These are phyloP conservation scores for Malurus alboscapulatus DNA, from an alignment of 2,113 vertebrate species.

Conservation along the genomic window DNA sequence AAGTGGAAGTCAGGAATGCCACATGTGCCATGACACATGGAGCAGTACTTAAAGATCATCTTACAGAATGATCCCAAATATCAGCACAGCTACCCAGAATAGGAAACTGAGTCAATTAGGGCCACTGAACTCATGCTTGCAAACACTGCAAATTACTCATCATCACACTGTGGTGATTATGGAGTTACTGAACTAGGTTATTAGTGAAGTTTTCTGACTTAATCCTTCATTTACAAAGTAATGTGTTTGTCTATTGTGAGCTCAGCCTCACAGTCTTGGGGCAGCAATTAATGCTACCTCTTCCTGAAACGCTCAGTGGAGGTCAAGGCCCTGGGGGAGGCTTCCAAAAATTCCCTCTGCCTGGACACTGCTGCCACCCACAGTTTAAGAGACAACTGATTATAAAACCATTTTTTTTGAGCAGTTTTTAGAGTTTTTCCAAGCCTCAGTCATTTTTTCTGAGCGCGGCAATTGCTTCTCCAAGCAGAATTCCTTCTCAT, in stretches of 20 bases:
- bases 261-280: neutral
- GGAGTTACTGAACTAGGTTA: conserved; percentile 23
- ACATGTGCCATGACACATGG: conserved; percentile 20
- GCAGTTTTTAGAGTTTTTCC: neutral
- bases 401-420: neutral
- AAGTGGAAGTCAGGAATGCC: conserved; percentile 32
- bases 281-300: conserved; percentile 35
- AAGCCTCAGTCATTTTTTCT: neutral
- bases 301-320: neutral
- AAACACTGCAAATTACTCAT: conserved; percentile 41
- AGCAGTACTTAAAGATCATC: conserved; percentile 22
- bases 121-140: neutral
- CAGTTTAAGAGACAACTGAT: conserved; percentile 13
- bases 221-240: conserved; percentile 52
- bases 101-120: conserved; percentile 41
- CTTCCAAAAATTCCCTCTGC: conserved; percentile 9
- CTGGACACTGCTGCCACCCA: conserved; percentile 41
- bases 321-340: neutral
- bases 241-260: conserved; percentile 9
- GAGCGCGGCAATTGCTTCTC: neutral
- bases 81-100: neutral
- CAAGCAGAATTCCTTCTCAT: neutral
- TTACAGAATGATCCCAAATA: conserved; percentile 5
- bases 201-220: conserved; percentile 30
- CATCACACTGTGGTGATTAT: conserved; percentile 25